phyloP scores from a whole-genome alignment of 2,113 vertebrate species.

The Eptesicus fuscus region DNA sequence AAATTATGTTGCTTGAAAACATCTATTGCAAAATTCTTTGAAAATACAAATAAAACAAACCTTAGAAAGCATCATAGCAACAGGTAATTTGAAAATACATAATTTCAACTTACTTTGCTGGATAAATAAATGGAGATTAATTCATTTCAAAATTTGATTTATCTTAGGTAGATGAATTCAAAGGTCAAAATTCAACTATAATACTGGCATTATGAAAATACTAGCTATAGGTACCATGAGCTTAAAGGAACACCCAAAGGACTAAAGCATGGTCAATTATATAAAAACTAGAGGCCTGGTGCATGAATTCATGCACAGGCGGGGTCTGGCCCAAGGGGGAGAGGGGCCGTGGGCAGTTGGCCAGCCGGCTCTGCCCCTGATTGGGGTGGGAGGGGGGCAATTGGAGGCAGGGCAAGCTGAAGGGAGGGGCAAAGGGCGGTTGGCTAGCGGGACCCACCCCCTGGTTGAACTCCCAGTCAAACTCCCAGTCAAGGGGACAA shows the following conservation, averaged over 20 bases:
- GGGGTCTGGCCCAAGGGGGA: no score
- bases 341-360: no score
- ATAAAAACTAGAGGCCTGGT: not conserved
- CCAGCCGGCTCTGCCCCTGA: no score
- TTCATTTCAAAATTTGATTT: not conserved
- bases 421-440: no score
- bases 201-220: not conserved
- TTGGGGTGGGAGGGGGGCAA: no score
- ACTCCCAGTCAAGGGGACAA: no score
- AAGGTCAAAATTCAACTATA: not conserved
- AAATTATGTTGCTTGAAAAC: not conserved
- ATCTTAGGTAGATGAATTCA: conserved; percentile 4
- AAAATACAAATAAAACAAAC: conserved; percentile 1
- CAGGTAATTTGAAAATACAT: not conserved
- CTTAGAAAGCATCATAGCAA: not conserved
- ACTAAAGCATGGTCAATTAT: not conserved
- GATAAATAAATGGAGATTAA: not conserved
- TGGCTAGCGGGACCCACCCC: no score
- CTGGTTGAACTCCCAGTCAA: no score
- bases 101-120: not conserved
- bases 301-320: no score
- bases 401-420: no score
- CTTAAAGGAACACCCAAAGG: not conserved
- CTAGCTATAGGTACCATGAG: not conserved
- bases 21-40: not conserved